Percentiles rank a stretch among this genome's conserved stretches.
These are phyloP conservation scores for Callopanchax toddi DNA, from an alignment of 2,113 vertebrate genomes.

Conservation along the genomic window DNA sequence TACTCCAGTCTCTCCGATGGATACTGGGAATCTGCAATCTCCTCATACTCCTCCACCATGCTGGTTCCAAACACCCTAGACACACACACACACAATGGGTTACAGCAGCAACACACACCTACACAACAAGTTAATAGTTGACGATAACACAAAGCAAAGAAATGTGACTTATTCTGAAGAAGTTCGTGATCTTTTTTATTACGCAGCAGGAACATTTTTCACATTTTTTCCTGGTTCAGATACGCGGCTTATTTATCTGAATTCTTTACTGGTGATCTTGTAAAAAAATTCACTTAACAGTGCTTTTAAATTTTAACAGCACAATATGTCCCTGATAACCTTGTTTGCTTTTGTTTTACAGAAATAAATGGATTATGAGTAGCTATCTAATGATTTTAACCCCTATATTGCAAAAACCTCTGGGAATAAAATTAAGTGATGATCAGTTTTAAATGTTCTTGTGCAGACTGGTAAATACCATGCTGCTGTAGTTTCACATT, in stretches of 20 bases:
- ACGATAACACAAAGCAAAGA: no score
- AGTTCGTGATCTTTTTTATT: no score
- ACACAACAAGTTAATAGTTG: not conserved
- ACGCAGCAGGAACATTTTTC: not conserved
- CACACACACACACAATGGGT: slow-evolving; percentile 26
- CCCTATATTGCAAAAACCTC: no score
- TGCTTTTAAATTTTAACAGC: not conserved
- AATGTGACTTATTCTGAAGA: not conserved
- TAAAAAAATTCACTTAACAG: slow-evolving; percentile 9
- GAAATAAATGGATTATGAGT: no score
- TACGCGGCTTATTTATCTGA: not conserved
- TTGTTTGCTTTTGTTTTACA: not conserved
- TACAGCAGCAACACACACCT: slow-evolving; percentile 17
- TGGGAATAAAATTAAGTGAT: no score
- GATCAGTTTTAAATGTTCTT: no score
- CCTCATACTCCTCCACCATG: slow-evolving; percentile 99
- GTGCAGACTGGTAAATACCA: no score
- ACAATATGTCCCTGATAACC: not conserved
- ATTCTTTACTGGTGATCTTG: not conserved
- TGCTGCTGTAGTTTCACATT: no score
- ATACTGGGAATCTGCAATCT: slow-evolving; percentile 96
- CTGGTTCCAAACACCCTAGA: slow-evolving; percentile 97
- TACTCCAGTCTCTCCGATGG: slow-evolving; percentile 92
- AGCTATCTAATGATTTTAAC: no score
- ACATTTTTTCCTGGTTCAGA: not conserved